Evolutionary conservation across 2,113 vertebrate species (phyloP).

Genomic region (Varanus komodoensis): DNA sequence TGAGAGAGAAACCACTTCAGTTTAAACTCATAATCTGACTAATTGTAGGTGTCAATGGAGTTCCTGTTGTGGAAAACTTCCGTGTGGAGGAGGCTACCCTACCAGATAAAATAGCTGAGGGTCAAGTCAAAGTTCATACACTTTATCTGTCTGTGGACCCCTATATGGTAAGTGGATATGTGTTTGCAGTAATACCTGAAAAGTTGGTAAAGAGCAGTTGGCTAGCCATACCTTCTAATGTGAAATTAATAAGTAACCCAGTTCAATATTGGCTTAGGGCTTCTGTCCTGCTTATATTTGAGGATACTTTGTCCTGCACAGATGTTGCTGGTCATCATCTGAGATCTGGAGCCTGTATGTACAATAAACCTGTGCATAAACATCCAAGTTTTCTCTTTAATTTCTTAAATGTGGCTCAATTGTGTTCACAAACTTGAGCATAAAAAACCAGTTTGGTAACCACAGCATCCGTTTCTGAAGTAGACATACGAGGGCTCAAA

Average conservation of each 20-base stretch:
- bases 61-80: conserved; percentile 89
- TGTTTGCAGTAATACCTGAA: not conserved
- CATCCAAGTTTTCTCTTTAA: not conserved
- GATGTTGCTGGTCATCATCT: not conserved
- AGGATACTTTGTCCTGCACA: not conserved
- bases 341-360: not conserved
- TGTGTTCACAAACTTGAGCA: not conserved
- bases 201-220: not conserved
- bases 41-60: conserved; percentile 84
- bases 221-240: conserved; percentile 1
- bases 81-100: conserved; percentile 81
- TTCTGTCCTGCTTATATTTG: not conserved
- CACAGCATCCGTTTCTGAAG: not conserved
- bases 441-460: not conserved
- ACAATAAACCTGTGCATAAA: not conserved
- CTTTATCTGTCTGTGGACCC: conserved; percentile 96
- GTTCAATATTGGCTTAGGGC: not conserved
- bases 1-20: not conserved
- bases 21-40: not conserved
- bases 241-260: not conserved
- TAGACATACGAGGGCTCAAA: not conserved
- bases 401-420: not conserved
- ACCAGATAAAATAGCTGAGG: conserved; percentile 74
- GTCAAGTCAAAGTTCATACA: conserved; percentile 86
- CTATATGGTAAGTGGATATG: conserved; percentile 87